Percentiles rank a stretch among this genome's conserved stretches.
Conservation (phyloP, 2,113 vertebrate genomes). For the Sakesphorus luctuosus region DNA sequence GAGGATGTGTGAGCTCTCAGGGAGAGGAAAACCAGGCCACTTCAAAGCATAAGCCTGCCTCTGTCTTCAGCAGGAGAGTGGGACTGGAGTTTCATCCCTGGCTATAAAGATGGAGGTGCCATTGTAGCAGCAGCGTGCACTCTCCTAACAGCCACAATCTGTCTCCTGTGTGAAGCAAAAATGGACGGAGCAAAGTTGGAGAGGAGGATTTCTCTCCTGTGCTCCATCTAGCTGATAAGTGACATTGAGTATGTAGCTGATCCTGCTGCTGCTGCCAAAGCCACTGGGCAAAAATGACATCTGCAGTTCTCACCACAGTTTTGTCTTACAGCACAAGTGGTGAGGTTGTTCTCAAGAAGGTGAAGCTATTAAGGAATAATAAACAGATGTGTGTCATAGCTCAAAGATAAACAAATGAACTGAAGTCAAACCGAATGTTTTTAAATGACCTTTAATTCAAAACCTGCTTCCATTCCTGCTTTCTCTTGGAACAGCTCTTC, state of each 20-base stretch:
- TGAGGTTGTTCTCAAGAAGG: not conserved
- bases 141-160: not conserved
- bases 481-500: not conserved
- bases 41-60: conserved; percentile 7
- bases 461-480: not conserved
- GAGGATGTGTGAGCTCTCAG: not conserved
- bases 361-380: not conserved
- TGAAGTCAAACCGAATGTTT: not conserved
- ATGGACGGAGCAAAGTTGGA: not conserved
- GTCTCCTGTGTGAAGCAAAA: not conserved
- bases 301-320: not conserved
- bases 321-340: not conserved
- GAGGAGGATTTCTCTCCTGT: not conserved
- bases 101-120: not conserved
- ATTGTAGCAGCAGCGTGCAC: not conserved
- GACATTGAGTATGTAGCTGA: not conserved
- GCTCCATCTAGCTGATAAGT: not conserved
- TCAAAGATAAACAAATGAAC: not conserved
- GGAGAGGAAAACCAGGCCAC: conserved; percentile 8
- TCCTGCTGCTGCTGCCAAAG: not conserved
- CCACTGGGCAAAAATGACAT: not conserved
- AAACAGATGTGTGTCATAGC: not conserved
- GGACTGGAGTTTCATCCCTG: not conserved
- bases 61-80: not conserved
- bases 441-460: conserved; percentile 31